Percentiles rank a stretch among this genome's conserved stretches.
These are phyloP conservation scores for Sussaba pulchella DNA, from an alignment of 2,888 invertebrate species.

Conservation along the genomic window DNA sequence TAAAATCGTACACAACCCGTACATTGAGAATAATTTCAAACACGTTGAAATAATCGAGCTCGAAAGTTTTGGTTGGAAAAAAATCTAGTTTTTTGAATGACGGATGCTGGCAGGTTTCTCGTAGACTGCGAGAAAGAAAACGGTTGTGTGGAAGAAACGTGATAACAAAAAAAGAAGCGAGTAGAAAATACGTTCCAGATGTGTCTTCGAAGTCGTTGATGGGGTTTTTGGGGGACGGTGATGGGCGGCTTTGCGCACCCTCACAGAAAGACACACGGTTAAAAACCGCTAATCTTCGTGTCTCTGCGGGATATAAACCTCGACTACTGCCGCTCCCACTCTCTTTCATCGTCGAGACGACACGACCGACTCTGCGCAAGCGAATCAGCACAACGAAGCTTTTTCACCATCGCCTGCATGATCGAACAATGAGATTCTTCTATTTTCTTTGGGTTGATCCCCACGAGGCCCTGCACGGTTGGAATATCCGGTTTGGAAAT, in stretches of 20 bases:
- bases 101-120: background rate
- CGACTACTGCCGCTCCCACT: constrained; percentile 44
- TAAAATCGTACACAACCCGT: too few species aligned
- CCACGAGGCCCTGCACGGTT: constrained; percentile 50
- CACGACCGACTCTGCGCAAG: background rate
- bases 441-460: constrained; percentile 77
- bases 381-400: background rate
- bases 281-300: constrained; percentile 80
- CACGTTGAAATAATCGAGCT: too few species aligned
- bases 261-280: constrained; percentile 77
- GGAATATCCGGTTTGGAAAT: constrained; percentile 72
- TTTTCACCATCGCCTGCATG: background rate
- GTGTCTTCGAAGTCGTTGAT: constrained; percentile 66
- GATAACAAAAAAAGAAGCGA: too few species aligned
- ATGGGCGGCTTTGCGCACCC: constrained; percentile 43
- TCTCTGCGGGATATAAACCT: constrained; percentile 65
- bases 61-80: too few species aligned
- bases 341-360: constrained; percentile 2
- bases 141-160: constrained; percentile 9
- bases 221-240: constrained; percentile 6
- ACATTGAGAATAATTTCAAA: too few species aligned
- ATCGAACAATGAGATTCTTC: constrained; percentile 61
- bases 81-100: background rate
- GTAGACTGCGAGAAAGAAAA: constrained; percentile 28
- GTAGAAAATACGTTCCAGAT: constrained; percentile 77